These are phyloP conservation scores for Rhinoptilus africanus DNA, from an alignment of 2,113 vertebrate genomes.

Conservation along the genomic window DNA sequence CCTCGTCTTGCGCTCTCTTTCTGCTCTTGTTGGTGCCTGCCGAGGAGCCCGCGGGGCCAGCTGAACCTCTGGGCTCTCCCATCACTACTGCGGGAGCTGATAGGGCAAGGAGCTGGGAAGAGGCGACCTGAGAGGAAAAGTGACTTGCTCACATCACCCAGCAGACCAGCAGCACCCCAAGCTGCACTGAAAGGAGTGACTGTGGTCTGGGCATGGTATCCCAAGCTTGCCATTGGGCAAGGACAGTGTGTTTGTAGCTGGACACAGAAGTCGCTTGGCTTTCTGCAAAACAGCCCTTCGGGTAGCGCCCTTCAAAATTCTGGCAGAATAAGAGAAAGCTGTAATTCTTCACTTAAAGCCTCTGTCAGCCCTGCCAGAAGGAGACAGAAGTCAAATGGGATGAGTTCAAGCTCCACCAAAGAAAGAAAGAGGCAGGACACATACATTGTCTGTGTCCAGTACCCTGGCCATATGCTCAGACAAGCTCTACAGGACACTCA, in stretches of 20 bases:
- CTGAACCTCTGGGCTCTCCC: background rate
- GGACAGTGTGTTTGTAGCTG: background rate
- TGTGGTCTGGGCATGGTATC: rapidly evolving
- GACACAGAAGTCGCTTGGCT: background rate
- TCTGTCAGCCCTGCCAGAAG: background rate
- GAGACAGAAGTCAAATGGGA: background rate
- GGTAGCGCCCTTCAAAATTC: rapidly evolving
- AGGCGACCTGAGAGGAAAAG: background rate
- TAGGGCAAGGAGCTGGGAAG: background rate
- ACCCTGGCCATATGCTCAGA: background rate
- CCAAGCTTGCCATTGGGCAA: rapidly evolving
- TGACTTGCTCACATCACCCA: background rate
- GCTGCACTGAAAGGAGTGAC: rapidly evolving
- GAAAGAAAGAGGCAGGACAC: background rate
- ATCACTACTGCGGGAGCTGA: background rate
- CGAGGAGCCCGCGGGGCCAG: rapidly evolving
- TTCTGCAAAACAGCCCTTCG: background rate
- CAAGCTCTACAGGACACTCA: background rate
- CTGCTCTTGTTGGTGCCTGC: background rate
- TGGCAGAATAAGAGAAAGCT: background rate
- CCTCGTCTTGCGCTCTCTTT: background rate
- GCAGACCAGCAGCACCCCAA: background rate
- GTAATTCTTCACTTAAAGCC: background rate
- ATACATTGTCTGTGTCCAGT: background rate
- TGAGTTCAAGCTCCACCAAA: background rate